A percentile compares a stretch with the other conserved stretches of the same genome.
phyloP scores from a whole-genome alignment of 64 coral and sea anemone species.

The Actinia equina region DNA sequence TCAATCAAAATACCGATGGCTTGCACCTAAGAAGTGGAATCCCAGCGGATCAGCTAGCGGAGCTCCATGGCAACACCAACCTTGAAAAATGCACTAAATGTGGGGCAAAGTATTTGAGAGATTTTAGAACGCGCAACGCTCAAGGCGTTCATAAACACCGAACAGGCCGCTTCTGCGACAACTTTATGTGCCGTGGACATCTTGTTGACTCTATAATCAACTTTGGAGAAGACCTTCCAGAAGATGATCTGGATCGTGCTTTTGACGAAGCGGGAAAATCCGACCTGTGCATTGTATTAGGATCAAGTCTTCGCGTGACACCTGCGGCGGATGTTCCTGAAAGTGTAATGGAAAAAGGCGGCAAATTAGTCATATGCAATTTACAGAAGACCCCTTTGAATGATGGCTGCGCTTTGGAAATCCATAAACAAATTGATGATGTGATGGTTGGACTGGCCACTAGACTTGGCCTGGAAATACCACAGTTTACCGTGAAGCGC shows the following conservation, averaged over 20 bases:
- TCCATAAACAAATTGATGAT: slow-evolving; percentile 68
- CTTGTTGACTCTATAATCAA: slow-evolving; percentile 80
- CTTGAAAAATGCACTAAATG: slow-evolving; percentile 64
- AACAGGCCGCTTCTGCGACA: slow-evolving; percentile 64
- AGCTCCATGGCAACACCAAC: slow-evolving; percentile 4
- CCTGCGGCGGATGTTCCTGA: slow-evolving; percentile 73
- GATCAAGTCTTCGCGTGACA: slow-evolving; percentile 74
- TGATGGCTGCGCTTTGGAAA: slow-evolving; percentile 46
- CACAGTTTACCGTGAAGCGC: slow-evolving; percentile 62
- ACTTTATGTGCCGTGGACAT: slow-evolving; percentile 54
- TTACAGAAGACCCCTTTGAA: slow-evolving; percentile 81
- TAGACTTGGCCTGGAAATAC: slow-evolving; percentile 60
- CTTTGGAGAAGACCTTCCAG: slow-evolving; percentile 75
- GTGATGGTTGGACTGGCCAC: slow-evolving; percentile 66
- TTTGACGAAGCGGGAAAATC: slow-evolving; percentile 56
- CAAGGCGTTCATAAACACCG: slow-evolving; percentile 62
- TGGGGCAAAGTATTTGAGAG: slow-evolving; percentile 59
- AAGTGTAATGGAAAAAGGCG: slow-evolving; percentile 18
- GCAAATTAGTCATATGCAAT: slow-evolving; percentile 75
- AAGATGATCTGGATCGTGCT: slow-evolving; percentile 38
- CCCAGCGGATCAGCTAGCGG: not conserved
- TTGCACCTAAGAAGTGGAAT: slow-evolving; percentile 54
- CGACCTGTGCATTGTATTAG: slow-evolving; percentile 71
- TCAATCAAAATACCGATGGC: slow-evolving; percentile 80
- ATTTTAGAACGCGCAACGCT: slow-evolving; percentile 71